A percentile compares a stretch with the other conserved stretches of the same genome.
These are phyloP conservation scores for Dilophus febrilis DNA, from an alignment of 2,888 invertebrate genomes.

Conservation along the genomic window DNA sequence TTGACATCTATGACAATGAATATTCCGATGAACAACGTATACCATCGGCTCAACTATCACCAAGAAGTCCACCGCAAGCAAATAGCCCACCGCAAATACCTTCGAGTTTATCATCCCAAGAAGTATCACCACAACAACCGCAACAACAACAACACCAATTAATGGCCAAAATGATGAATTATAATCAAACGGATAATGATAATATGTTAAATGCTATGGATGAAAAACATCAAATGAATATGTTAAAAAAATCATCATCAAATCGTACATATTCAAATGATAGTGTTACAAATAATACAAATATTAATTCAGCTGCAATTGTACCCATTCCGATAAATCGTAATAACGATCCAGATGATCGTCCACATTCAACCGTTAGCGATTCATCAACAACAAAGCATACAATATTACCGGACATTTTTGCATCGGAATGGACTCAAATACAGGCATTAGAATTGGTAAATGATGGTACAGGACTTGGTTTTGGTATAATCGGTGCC, in stretches of 20 bases:
- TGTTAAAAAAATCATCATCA: conserved; percentile 51
- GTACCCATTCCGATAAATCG: too few species aligned
- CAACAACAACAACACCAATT: too few species aligned
- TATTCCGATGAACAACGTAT: conserved; percentile 58
- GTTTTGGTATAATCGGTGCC: conserved; percentile 96
- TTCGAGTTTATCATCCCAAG: neutral
- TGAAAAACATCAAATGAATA: conserved; percentile 37
- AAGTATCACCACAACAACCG: too few species aligned
- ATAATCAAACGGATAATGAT: conserved; percentile 12
- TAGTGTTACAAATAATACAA: too few species aligned
- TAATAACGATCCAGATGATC: conserved; percentile 32
- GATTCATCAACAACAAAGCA: conserved; percentile 47
- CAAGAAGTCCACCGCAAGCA: conserved; percentile 43
- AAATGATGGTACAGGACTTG: conserved; percentile 94
- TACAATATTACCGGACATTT: conserved; percentile 41
- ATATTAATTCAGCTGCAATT: conserved; percentile 8
- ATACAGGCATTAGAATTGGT: conserved; percentile 94
- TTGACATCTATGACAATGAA: conserved; percentile 37
- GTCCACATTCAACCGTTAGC: conserved; percentile 47
- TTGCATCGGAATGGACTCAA: conserved; percentile 86
- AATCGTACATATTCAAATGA: conserved; percentile 7
- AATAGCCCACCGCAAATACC: conserved; percentile 32
- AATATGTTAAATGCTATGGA: conserved; percentile 21
- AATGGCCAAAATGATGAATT: conserved; percentile 9
- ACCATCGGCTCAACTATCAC: conserved; percentile 57